phyloP scores from a whole-genome alignment of 1,140 invertebrate species.

The Anoplolepis gracilipes region DNA sequence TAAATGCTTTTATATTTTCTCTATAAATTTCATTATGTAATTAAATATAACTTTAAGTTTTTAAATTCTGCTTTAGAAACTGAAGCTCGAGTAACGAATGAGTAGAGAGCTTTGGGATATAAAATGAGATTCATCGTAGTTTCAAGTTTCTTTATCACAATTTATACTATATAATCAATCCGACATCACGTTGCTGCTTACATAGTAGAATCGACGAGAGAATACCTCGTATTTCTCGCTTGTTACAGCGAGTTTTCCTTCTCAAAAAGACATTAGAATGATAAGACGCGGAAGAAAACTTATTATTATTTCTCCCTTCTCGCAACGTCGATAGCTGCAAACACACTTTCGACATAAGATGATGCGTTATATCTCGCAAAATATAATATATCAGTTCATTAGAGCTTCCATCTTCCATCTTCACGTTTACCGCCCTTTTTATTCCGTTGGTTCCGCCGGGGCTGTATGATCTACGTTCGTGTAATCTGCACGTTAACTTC shows the following conservation, averaged over 20 bases:
- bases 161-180: neutral
- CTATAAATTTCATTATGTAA: neutral
- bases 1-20: neutral
- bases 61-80: neutral
- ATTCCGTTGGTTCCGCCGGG: conserved; percentile 9
- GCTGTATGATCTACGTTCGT: conserved; percentile 45
- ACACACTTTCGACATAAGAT: neutral
- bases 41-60: conserved; percentile 20
- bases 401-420: conserved; percentile 50
- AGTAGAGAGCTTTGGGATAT: neutral
- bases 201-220: neutral
- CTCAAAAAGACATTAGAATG: conserved; percentile 51
- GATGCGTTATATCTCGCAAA: conserved; percentile 32
- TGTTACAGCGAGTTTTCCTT: conserved; percentile 8
- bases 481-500: conserved; percentile 28
- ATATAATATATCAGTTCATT: conserved; percentile 59
- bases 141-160: neutral
- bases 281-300: conserved; percentile 16
- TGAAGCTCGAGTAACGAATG: neutral
- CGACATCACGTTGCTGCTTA: neutral
- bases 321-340: neutral
- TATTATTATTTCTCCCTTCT: neutral
- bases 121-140: neutral
- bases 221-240: conserved; percentile 22
- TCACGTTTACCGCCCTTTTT: conserved; percentile 1